Percentiles rank a stretch among this genome's conserved stretches.
phyloP scores from a whole-genome alignment of 2,888 invertebrate genomes.

The Plemyria rubiginata region DNA sequence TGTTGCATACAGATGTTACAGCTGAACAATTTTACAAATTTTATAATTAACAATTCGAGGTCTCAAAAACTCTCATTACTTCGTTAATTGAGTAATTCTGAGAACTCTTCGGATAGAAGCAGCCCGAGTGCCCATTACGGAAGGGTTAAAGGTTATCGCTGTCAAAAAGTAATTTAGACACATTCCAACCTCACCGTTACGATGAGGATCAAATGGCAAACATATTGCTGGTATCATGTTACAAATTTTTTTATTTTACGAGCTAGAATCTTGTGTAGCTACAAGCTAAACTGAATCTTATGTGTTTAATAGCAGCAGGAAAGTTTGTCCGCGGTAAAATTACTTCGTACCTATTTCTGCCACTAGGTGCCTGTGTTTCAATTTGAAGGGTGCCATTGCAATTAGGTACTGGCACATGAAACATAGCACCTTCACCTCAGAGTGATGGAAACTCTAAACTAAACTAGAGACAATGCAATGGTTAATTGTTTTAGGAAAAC shows the following conservation, averaged over 20 bases:
- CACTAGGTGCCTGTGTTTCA: too few species aligned
- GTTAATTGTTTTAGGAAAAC: too few species aligned
- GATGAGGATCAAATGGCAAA: constrained; percentile 26
- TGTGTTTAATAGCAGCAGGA: too few species aligned
- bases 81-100: constrained; percentile 42
- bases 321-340: too few species aligned
- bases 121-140: constrained; percentile 39
- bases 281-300: neutral
- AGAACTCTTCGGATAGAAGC: constrained; percentile 41
- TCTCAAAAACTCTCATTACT: constrained; percentile 39
- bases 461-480: too few species aligned
- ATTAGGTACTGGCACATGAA: too few species aligned
- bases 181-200: constrained; percentile 33
- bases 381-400: too few species aligned
- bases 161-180: constrained; percentile 47
- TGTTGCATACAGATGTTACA: neutral
- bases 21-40: constrained; percentile 19
- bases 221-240: constrained; percentile 30
- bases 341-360: too few species aligned
- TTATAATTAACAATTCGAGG: constrained; percentile 22
- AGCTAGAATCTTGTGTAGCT: neutral
- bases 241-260: constrained; percentile 28
- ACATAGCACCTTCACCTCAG: too few species aligned
- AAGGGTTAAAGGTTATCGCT: constrained; percentile 41
- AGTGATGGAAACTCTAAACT: too few species aligned